Evolutionary conservation across 2,797 vertebrate species (phyloP), one percentile per base, ranked within the genome.

Genomic region (Phyllotis vaccarum): DNA sequence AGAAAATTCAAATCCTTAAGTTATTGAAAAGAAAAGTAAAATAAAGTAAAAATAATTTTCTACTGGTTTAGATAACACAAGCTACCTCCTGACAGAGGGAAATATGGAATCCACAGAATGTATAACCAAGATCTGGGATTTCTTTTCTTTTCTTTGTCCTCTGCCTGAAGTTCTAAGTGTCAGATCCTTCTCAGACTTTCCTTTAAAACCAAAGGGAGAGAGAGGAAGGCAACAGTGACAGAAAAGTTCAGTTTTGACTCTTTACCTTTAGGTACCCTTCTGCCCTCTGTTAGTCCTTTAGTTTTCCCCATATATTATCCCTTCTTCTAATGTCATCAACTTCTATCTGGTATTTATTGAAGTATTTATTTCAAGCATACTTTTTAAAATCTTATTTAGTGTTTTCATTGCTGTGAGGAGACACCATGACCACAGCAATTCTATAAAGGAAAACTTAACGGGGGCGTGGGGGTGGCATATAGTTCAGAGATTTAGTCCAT

Each of bases 11-110:
- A 96, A 92, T 3, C 3, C 12, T 46, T 92, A 40, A 49, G 21
- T 89, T 89, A 96, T 81, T 87, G 74, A 93, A 93, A 96, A 81
- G 8, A n/a, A 74, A 92, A 92, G 54, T 43, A 94, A 92, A 79
- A 78, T 85, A 90, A 94, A 90, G 21, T 72, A 0, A 12, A 92
- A 89, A 81, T 88, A 94, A 92, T 89, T 93, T 94, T 94, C 83
- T 89, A 86, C n/a, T n/a, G n/a, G n/a, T n/a, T n/a, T n/a, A n/a
- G n/a, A n/a, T n/a, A n/a, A n/a, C n/a, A n/a, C n/a, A n/a, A n/a
- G n/a, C n/a, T n/a, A n/a, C n/a, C n/a, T n/a, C n/a, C n/a, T n/a
- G n/a, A n/a, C n/a, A n/a, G n/a, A n/a, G n/a, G n/a, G n/a, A n/a
- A n/a, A n/a, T n/a, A n/a, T n/a, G n/a, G n/a, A n/a, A n/a, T n/a